phyloP scores from a whole-genome alignment of 2,797 vertebrate genomes.

The Podargus strigoides region DNA sequence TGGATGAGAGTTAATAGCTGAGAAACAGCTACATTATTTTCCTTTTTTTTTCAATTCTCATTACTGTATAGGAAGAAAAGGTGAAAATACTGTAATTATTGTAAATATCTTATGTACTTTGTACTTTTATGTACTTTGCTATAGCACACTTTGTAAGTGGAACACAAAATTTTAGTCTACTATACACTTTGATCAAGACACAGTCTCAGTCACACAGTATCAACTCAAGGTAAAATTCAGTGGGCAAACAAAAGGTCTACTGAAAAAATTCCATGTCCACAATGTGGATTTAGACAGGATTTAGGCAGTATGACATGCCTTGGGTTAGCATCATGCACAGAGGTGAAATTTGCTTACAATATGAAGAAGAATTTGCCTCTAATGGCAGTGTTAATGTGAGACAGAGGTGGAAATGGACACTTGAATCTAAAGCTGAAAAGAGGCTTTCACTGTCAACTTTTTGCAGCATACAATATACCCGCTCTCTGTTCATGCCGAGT shows the following conservation, averaged over 20 bases:
- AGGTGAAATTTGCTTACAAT: background rate
- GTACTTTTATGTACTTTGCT: background rate
- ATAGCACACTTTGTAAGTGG: background rate
- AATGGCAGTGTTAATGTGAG: background rate
- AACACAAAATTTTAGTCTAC: background rate
- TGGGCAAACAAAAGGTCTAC: background rate
- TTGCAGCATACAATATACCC: background rate
- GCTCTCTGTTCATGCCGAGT: background rate
- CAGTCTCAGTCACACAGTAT: background rate
- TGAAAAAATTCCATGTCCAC: background rate
- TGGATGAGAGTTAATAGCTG: background rate
- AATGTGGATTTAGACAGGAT: background rate
- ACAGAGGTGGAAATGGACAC: background rate
- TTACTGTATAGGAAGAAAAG: background rate
- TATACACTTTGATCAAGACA: background rate
- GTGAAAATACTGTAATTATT: background rate
- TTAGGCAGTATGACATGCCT: background rate
- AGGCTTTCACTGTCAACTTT: background rate
- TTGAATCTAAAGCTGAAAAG: background rate
- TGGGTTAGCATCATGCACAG: background rate
- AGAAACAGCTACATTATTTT: background rate
- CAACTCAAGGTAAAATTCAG: background rate
- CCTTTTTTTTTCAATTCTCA: background rate
- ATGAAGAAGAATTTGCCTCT: background rate
- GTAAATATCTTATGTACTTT: background rate